These are phyloP conservation scores for Melanerpes formicivorus DNA, from an alignment of 2,113 vertebrate species.

Conservation along the genomic window DNA sequence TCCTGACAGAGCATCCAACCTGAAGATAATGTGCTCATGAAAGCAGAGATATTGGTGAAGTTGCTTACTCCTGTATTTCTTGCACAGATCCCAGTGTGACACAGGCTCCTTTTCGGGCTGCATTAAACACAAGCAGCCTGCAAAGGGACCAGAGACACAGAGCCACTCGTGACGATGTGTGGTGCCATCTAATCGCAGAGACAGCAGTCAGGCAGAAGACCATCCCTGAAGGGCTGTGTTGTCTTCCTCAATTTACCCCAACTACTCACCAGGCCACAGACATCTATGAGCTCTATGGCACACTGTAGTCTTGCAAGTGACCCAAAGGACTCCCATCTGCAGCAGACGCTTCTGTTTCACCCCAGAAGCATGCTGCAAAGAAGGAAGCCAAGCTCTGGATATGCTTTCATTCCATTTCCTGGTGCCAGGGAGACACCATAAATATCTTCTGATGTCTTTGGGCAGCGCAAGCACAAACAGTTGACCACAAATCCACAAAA, in stretches of 20 bases:
- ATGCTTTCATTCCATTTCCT: background rate
- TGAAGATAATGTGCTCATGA: background rate
- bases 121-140: background rate
- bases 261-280: background rate
- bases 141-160: background rate
- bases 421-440: background rate
- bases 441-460: accelerated
- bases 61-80: background rate
- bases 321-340: background rate
- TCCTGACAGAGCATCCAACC: background rate
- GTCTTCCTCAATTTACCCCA: background rate
- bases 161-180: background rate
- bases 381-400: background rate
- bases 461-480: background rate
- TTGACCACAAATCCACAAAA: background rate
- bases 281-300: background rate
- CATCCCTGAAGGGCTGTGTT: background rate
- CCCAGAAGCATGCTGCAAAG: background rate
- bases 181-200: background rate
- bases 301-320: background rate
- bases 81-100: background rate
- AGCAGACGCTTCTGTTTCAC: background rate
- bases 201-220: background rate
- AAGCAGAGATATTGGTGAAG: background rate
- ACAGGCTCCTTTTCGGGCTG: background rate